Evolutionary conservation across 2,888 invertebrate species (phyloP).

Genomic region (Noctuana brunneofusca): DNA sequence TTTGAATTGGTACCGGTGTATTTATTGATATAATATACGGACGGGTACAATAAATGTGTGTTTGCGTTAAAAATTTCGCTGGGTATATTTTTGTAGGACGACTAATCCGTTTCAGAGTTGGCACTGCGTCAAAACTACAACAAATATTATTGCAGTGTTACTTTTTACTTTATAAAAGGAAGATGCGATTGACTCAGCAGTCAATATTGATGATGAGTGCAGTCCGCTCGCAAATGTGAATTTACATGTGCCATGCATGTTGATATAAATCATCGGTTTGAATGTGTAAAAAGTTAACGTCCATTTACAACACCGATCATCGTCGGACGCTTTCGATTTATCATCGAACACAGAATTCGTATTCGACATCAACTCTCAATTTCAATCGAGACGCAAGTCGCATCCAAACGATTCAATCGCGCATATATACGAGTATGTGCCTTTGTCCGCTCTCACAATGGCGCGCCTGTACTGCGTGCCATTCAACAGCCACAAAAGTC

Average conservation of each 20-base stretch:
- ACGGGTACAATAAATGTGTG: slow-evolving; percentile 58
- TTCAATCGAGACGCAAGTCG: slow-evolving; percentile 67
- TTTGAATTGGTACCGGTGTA: slow-evolving; percentile 70
- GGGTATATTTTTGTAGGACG: slow-evolving; percentile 59
- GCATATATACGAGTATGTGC: slow-evolving; percentile 67
- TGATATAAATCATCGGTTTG: slow-evolving; percentile 32
- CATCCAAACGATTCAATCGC: slow-evolving; percentile 71
- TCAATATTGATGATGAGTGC: slow-evolving; percentile 23
- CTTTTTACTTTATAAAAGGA: slow-evolving; percentile 6
- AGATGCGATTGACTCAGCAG: slow-evolving; percentile 29
- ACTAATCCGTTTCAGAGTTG: slow-evolving; percentile 49
- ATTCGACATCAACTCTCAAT: slow-evolving; percentile 61
- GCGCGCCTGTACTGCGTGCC: slow-evolving; percentile 54
- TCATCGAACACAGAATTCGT: slow-evolving; percentile 35
- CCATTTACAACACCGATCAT: slow-evolving; percentile 22
- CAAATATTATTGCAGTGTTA: slow-evolving; percentile 14
- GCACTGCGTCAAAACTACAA: slow-evolving; percentile 31
- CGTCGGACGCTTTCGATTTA: slow-evolving; percentile 30
- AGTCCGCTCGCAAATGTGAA: slow-evolving; percentile 21
- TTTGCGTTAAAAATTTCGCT: slow-evolving; percentile 61
- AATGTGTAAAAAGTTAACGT: slow-evolving; percentile 26
- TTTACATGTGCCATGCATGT: slow-evolving; percentile 29
- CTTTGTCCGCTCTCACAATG: slow-evolving; percentile 72
- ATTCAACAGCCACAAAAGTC: slow-evolving; percentile 75
- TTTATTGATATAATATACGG: slow-evolving; percentile 64